phyloP scores from a whole-genome alignment of 2,888 invertebrate species.

The Dione juno region DNA sequence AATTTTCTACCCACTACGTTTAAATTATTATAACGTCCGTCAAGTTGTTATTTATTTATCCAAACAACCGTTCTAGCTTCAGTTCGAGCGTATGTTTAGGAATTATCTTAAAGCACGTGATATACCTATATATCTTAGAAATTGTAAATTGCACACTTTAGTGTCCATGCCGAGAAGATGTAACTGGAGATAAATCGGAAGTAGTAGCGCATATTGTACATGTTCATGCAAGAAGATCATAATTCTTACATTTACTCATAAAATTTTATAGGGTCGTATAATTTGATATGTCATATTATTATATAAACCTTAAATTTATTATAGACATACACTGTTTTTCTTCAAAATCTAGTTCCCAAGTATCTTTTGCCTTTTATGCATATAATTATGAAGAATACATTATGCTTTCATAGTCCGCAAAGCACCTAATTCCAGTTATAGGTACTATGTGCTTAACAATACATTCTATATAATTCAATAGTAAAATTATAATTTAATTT shows the following conservation, averaged over 20 bases:
- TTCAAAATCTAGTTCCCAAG: background rate
- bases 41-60: conserved; percentile 46
- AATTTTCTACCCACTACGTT: conserved; percentile 58
- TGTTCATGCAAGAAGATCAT: conserved; percentile 3
- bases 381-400: no score
- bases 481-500: no score
- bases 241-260: background rate
- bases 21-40: conserved; percentile 59
- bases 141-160: conserved; percentile 8
- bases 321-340: background rate
- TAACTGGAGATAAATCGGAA: conserved; percentile 5
- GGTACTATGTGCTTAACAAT: no score
- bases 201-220: background rate
- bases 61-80: conserved; percentile 24
- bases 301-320: conserved; percentile 7
- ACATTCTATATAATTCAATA: no score
- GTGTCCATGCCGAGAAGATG: background rate
- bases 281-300: background rate
- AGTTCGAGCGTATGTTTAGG: background rate
- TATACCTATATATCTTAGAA: conserved; percentile 8
- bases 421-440: no score
- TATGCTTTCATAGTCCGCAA: no score
- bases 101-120: background rate
- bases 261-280: conserved; percentile 2
- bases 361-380: no score